Evolutionary conservation across 2,888 invertebrate species (phyloP).

Genomic region (Drosophila parthenogenetica): DNA sequence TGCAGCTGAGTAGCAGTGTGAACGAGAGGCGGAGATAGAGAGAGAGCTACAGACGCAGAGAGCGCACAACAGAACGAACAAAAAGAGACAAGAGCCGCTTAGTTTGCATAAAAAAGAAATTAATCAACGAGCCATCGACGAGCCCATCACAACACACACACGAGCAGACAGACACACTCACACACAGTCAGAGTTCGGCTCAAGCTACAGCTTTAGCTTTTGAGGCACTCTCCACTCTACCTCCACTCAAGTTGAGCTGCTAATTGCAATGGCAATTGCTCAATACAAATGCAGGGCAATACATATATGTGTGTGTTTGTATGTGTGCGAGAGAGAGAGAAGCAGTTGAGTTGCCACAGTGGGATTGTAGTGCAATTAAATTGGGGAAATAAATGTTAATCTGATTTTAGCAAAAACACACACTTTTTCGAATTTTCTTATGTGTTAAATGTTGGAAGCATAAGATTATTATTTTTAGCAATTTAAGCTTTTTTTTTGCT

Average conservation of each 20-base stretch:
- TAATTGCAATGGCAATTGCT: conserved; percentile 77
- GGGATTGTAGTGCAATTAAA: conserved; percentile 17
- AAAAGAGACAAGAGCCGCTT: conserved; percentile 57
- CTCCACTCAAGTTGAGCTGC: conserved; percentile 78
- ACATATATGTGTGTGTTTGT: background rate
- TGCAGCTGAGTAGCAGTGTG: conserved; percentile 30
- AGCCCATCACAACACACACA: conserved; percentile 28
- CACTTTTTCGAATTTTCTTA: background rate
- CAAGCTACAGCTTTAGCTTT: conserved; percentile 44
- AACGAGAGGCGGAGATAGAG: background rate
- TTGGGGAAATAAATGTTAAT: background rate
- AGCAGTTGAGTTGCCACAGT: conserved; percentile 38
- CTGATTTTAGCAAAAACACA: background rate
- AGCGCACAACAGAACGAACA: conserved; percentile 6
- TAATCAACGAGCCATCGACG: conserved; percentile 67
- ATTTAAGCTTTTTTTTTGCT: too few relatives aligned
- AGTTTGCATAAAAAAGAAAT: conserved; percentile 74
- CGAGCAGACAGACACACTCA: conserved; percentile 9
- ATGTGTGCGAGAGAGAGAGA: background rate
- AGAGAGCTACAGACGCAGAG: background rate
- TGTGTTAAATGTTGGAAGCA: too few relatives aligned
- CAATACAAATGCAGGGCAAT: conserved; percentile 43
- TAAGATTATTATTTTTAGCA: too few relatives aligned
- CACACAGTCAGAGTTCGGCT: conserved; percentile 18
- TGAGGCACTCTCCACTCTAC: conserved; percentile 59